Evolutionary conservation across 2,113 vertebrate genomes (phyloP).

Genomic region (Pyxicephalus adspersus): DNA sequence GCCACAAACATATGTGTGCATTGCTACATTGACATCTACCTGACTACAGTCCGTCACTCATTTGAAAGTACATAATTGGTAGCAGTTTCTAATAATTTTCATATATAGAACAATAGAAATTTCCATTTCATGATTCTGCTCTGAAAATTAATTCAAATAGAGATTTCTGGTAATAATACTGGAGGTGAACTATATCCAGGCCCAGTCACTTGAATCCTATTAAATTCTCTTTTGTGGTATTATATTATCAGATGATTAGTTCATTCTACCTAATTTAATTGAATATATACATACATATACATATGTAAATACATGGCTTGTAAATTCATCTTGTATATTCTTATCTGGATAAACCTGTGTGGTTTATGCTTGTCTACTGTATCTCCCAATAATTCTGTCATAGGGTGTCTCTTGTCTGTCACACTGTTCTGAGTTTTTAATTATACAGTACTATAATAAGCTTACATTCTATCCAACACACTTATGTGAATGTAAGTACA

Average conservation of each 20-base stretch:
- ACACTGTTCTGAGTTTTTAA: not conserved
- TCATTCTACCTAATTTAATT: conserved; percentile 66
- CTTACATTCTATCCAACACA: too few relatives aligned
- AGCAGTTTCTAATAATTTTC: not conserved
- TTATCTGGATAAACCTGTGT: not conserved
- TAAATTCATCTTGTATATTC: not conserved
- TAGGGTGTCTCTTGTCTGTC: not conserved
- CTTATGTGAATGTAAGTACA: too few relatives aligned
- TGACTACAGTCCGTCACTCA: too few relatives aligned
- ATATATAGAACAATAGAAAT: not conserved
- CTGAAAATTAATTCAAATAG: conserved; percentile 70
- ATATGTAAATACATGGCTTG: not conserved
- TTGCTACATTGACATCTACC: too few relatives aligned
- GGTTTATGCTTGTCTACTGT: not conserved
- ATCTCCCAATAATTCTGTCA: not conserved
- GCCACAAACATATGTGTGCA: too few relatives aligned
- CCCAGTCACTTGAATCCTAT: conserved; percentile 67
- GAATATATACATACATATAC: conserved; percentile 61
- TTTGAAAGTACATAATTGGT: too few relatives aligned
- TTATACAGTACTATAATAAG: not conserved
- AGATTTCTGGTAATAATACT: conserved; percentile 71
- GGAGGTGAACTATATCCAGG: conserved; percentile 71
- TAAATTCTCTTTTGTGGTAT: conserved; percentile 63
- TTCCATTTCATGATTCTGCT: conserved; percentile 59
- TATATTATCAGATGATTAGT: conserved; percentile 65